Conservation (phyloP, 1,140 invertebrate genomes). For the Ridgeia piscesae region DNA sequence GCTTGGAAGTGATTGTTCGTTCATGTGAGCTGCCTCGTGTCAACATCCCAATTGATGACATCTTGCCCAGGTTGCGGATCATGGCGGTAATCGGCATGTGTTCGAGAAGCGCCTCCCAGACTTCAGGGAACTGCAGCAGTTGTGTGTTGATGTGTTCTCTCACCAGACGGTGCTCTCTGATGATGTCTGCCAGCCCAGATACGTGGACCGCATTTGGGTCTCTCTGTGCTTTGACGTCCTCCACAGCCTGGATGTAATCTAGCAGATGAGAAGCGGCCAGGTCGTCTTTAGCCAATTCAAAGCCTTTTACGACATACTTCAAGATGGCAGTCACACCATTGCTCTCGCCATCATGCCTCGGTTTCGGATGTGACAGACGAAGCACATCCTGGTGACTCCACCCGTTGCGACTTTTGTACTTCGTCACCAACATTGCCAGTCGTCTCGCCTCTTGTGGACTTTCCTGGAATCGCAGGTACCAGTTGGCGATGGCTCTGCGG, state of each 20-base stretch:
- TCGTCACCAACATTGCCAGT: conserved; percentile 65
- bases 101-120: conserved; percentile 68
- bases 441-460: conserved; percentile 61
- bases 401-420: conserved; percentile 64
- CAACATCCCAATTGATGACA: conserved; percentile 58
- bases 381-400: conserved; percentile 71
- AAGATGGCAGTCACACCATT: conserved; percentile 35
- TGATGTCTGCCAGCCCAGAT: conserved; percentile 52
- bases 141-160: conserved; percentile 70
- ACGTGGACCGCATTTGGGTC: conserved; percentile 58
- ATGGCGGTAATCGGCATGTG: conserved; percentile 64
- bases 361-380: conserved; percentile 65
- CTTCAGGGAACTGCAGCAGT: conserved; percentile 60
- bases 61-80: conserved; percentile 66
- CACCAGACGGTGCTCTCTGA: conserved; percentile 60
- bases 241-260: conserved; percentile 63
- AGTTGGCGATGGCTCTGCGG: conserved; percentile 63
- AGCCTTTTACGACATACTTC: conserved; percentile 42
- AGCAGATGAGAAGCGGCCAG: conserved; percentile 58
- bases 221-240: conserved; percentile 64
- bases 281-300: conserved; percentile 59
- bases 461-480: conserved; percentile 61
- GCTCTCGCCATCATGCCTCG: conserved; percentile 55
- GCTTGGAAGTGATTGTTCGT: neutral
- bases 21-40: neutral